Conservation (phyloP, 2,113 vertebrate species). For the Amphiprion ocellaris region DNA sequence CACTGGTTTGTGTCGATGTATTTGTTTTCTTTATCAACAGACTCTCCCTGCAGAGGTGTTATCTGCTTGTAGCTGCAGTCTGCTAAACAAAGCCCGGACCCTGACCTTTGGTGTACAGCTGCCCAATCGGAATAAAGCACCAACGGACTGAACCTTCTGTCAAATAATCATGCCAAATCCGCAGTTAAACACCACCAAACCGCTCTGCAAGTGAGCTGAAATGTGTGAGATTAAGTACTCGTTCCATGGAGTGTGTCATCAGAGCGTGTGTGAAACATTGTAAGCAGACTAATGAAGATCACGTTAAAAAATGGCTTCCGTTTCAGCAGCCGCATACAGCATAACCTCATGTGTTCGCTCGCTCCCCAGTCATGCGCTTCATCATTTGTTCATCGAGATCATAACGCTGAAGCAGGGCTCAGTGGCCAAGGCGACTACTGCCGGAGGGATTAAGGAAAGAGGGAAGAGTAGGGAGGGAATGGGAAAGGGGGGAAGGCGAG, state of each 20-base stretch:
- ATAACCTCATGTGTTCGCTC: neutral
- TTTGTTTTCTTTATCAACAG: slow-evolving; percentile 50
- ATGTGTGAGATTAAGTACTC: slow-evolving; percentile 13
- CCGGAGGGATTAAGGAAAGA: slow-evolving; percentile 22
- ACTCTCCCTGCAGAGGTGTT: slow-evolving; percentile 44
- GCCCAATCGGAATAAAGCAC: slow-evolving; percentile 25
- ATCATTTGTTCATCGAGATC: slow-evolving; percentile 54
- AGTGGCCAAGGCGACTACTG: slow-evolving; percentile 19
- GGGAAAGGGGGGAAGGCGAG: slow-evolving; percentile 2
- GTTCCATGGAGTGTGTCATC: slow-evolving; percentile 9
- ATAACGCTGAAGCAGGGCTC: slow-evolving; percentile 19
- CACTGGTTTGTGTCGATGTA: neutral
- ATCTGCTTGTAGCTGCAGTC: slow-evolving; percentile 57
- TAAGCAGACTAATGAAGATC: slow-evolving; percentile 21
- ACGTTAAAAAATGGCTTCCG: slow-evolving; percentile 19
- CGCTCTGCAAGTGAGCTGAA: slow-evolving; percentile 17
- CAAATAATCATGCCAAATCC: slow-evolving; percentile 64
- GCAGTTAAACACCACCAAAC: slow-evolving; percentile 21
- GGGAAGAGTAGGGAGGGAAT: neutral
- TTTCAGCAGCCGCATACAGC: slow-evolving; percentile 30
- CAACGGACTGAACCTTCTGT: slow-evolving; percentile 48
- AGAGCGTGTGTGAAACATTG: neutral
- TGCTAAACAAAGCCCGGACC: slow-evolving; percentile 57
- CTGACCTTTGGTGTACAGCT: slow-evolving; percentile 47
- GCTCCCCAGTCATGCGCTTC: neutral